Conservation (phyloP, 2,113 vertebrate genomes). For the Sinocyclocheilus rhinocerous region DNA sequence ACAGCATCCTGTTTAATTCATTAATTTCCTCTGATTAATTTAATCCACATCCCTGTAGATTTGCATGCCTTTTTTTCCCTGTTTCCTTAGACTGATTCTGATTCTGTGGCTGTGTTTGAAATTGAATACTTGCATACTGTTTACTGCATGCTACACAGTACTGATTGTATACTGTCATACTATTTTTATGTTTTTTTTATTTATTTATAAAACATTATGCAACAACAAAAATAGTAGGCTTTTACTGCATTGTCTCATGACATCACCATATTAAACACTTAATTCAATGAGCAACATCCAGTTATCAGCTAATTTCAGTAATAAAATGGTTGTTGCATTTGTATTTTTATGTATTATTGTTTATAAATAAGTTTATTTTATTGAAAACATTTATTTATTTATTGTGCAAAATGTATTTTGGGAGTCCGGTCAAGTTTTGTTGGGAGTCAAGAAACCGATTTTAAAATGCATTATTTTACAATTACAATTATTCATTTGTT, state of each 20-base stretch:
- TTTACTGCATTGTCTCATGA: background rate
- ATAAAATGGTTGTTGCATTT: no score
- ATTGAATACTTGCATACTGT: background rate
- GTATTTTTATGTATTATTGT: no score
- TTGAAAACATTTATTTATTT: no score
- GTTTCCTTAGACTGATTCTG: background rate
- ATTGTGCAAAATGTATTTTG: no score
- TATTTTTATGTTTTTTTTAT: no score
- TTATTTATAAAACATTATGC: background rate
- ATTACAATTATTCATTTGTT: no score
- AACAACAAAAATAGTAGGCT: background rate
- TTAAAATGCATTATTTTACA: no score
- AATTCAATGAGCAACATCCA: background rate
- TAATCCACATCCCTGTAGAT: conserved; percentile 5
- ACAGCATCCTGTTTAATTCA: conserved; percentile 17
- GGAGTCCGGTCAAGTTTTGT: no score
- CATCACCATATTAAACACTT: background rate
- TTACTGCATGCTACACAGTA: background rate
- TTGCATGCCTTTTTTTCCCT: background rate
- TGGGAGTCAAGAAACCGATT: no score
- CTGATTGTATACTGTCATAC: background rate
- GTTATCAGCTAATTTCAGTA: no score
- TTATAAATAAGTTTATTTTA: no score
- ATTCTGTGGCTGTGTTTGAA: background rate
- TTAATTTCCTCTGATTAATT: conserved; percentile 24